Percentiles rank a stretch among this genome's conserved stretches.
phyloP scores from a whole-genome alignment of 2,113 vertebrate species.

The Mirounga angustirostris region DNA sequence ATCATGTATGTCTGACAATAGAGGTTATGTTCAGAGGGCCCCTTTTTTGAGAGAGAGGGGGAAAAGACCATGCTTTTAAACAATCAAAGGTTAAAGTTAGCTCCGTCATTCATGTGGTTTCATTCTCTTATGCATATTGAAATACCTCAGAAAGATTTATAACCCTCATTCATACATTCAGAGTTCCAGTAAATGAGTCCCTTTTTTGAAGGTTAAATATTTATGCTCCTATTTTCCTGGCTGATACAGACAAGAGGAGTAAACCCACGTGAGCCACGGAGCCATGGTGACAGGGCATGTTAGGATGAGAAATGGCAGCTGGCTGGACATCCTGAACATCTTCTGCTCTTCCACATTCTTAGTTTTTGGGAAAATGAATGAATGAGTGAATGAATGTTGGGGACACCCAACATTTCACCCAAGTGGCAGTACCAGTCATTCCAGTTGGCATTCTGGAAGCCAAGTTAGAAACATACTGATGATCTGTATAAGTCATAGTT shows the following conservation, averaged over 20 bases:
- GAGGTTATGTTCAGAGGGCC: background rate
- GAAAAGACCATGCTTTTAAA: constrained; percentile 85
- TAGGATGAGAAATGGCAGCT: constrained; percentile 53
- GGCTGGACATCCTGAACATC: background rate
- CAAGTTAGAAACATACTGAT: background rate
- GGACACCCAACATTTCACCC: background rate
- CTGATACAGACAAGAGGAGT: constrained; percentile 74
- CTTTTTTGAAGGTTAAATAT: constrained; percentile 88
- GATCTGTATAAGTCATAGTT: background rate
- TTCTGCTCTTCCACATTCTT: background rate
- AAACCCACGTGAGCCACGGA: constrained; percentile 72
- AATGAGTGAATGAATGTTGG: background rate
- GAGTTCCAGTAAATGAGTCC: constrained; percentile 86
- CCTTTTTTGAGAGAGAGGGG: constrained; percentile 73
- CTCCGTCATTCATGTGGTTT: constrained; percentile 84
- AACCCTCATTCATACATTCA: constrained; percentile 83
- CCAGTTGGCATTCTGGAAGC: background rate
- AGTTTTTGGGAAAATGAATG: background rate
- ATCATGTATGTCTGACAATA: constrained; percentile 65
- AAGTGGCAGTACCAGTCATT: background rate
- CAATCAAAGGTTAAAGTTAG: constrained; percentile 87
- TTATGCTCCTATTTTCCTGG: constrained; percentile 84
- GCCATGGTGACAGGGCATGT: constrained; percentile 42
- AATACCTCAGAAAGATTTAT: constrained; percentile 85
- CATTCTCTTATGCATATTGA: constrained; percentile 85